Evolutionary conservation across 2,888 invertebrate genomes (phyloP), one percentile per base, ranked within the genome.

Genomic region (Tiphia femorata): DNA sequence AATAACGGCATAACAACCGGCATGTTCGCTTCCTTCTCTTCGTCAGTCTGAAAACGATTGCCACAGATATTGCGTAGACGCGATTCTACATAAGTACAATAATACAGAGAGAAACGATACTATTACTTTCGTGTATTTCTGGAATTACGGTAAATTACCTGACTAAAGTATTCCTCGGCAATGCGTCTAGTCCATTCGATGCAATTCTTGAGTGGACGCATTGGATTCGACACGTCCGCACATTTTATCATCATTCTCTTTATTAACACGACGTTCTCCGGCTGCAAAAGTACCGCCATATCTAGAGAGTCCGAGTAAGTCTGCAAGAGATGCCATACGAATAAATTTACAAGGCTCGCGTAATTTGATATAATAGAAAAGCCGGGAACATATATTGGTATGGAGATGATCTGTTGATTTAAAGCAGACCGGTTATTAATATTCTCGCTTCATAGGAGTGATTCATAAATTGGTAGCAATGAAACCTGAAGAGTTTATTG

Each of bases 1-100:
- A 98, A 99, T 90, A 97, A 94, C 6, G 98, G 97, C 98, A 99
- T 98, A 63, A 98, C 96, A 6, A 98, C 95, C 0, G 98, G 98
- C 76, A 98, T 85, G 43, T 91, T 92, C 67, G 90, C 89, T 10
- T 88, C 87, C 79, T 96, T 96, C 85, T 99, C 98, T 80, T 98
- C 97, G 79, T 97, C 97, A 5, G 98, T 98, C 89, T 98, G 72
- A 70, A 75, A 40, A 29, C 6, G 42, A 14, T 58, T 33, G 6
- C 14, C 3, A 29, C 20, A 33, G 3, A 29, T 44, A 29, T 2
- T 44, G 14, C n/a, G n/a, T n/a, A n/a, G n/a, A n/a, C n/a, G n/a
- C n/a, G n/a, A n/a, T n/a, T n/a, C n/a, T n/a, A n/a, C n/a, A n/a
- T n/a, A n/a, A n/a, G n/a, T n/a, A n/a, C n/a, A n/a, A n/a, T n/a